Conservation (phyloP, 2,797 vertebrate species). For the Pseudochirops corinnae region DNA sequence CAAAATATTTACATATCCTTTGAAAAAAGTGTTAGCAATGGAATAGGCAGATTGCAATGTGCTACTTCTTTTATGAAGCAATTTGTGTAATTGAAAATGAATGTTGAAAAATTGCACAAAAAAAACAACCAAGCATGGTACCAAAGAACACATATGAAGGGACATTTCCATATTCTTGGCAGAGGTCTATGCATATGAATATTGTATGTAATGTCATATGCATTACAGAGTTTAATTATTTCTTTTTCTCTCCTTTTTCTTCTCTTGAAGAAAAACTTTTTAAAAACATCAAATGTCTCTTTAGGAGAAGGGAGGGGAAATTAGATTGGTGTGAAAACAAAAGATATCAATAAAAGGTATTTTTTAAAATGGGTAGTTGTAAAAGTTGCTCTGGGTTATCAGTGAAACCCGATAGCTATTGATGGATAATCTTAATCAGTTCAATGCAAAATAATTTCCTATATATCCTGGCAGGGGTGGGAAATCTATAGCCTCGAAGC, state of each 20-base stretch:
- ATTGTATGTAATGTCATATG: background rate
- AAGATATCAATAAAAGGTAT: background rate
- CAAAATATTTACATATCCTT: background rate
- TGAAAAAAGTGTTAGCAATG: accelerated
- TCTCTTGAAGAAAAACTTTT: background rate
- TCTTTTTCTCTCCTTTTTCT: background rate
- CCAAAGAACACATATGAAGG: background rate
- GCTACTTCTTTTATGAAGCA: background rate
- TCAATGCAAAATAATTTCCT: background rate
- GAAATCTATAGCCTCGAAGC: too few species aligned
- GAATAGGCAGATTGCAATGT: background rate
- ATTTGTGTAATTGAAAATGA: background rate
- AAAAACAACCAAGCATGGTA: background rate
- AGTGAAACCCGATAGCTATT: background rate
- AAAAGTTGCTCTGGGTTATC: background rate
- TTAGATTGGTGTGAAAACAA: background rate
- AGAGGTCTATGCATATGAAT: background rate
- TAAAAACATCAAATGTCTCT: background rate
- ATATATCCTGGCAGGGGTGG: background rate
- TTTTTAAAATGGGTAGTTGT: background rate
- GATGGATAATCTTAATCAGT: background rate
- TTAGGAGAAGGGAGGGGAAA: background rate
- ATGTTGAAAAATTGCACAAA: background rate
- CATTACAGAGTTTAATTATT: background rate
- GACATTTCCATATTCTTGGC: background rate